Conservation (phyloP, 2,797 vertebrate genomes). For the Galago senegalensis region DNA sequence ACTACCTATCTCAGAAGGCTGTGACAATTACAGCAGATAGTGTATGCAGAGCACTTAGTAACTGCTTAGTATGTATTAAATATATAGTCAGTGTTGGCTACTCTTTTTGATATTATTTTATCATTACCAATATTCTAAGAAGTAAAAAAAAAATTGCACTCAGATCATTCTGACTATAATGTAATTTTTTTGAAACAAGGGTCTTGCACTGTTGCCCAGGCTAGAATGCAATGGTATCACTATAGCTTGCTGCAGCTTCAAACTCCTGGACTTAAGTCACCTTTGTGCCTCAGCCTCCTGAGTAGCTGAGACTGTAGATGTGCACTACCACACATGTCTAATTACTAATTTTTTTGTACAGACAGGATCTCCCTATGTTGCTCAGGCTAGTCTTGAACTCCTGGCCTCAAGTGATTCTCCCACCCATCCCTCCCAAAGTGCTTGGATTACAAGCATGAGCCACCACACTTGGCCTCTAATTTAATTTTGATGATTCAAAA, state of each 20-base stretch:
- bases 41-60: not conserved
- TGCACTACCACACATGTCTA: not conserved
- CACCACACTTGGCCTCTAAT: not conserved
- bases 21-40: not conserved
- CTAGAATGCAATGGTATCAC: not conserved
- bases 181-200: not conserved
- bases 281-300: not conserved
- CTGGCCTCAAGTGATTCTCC: not conserved
- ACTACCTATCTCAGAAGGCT: conserved; percentile 40
- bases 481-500: conserved; percentile 19
- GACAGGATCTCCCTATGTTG: not conserved
- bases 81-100: not conserved
- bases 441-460: not conserved
- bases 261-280: not conserved
- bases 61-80: not conserved
- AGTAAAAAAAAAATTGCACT: conserved; percentile 17
- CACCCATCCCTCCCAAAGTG: not conserved
- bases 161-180: conserved; percentile 20
- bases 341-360: not conserved
- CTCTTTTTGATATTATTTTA: conserved; percentile 35
- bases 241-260: not conserved
- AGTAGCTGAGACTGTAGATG: not conserved
- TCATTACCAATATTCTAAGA: conserved; percentile 28
- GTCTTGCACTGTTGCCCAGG: not conserved
- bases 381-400: not conserved